Percentiles rank a stretch among this genome's conserved stretches.
phyloP scores from a whole-genome alignment of 2,113 vertebrate species.

The Indicator indicator region DNA sequence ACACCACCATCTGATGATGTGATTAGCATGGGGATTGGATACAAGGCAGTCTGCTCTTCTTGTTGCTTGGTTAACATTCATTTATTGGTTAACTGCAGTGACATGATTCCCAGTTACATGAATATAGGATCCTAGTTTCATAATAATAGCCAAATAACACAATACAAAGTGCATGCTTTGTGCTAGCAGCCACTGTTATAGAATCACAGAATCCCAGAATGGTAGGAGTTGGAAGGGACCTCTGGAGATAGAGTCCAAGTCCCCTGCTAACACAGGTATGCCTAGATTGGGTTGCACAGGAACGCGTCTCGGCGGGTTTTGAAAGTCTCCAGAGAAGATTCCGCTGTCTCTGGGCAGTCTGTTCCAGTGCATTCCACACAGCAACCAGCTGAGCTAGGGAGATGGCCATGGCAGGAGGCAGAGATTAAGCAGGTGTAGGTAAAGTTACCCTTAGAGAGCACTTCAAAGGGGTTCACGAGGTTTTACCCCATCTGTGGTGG shows the following conservation, averaged over 20 bases:
- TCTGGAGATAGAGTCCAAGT: no score
- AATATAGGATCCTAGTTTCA: background rate
- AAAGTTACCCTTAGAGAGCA: background rate
- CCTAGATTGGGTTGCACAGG: no score
- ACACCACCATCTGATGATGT: background rate
- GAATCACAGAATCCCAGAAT: no score
- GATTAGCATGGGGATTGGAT: background rate
- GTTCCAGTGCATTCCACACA: accelerated
- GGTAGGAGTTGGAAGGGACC: no score
- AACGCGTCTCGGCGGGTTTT: no score
- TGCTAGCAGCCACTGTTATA: background rate
- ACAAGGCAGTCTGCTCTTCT: background rate
- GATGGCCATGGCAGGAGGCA: accelerated
- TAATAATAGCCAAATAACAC: background rate
- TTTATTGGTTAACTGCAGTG: background rate
- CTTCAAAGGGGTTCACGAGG: background rate
- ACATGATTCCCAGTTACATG: background rate
- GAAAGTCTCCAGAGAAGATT: no score
- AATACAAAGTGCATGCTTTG: background rate
- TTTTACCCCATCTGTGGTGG: background rate
- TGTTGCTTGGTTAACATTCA: background rate
- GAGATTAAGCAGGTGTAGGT: background rate
- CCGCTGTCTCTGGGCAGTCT: no score
- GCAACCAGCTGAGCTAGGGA: background rate
- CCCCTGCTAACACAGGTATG: no score